A percentile compares a stretch with the other conserved stretches of the same genome.
These are phyloP conservation scores for Colius striatus DNA, from an alignment of 2,113 vertebrate genomes.

Conservation along the genomic window DNA sequence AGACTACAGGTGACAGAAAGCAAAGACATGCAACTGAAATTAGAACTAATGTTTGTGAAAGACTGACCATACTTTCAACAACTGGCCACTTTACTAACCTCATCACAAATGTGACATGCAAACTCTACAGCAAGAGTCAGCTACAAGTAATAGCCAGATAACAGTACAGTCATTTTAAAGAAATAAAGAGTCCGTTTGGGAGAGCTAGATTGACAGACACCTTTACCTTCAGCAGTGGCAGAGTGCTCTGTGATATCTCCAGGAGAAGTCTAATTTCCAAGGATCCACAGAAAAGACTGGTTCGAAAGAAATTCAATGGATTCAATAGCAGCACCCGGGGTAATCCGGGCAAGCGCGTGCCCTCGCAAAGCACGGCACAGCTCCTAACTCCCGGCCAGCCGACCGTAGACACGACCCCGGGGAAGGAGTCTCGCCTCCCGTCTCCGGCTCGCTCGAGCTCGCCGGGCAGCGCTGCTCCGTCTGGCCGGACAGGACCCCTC, in stretches of 20 bases:
- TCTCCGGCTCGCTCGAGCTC: background rate
- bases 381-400: background rate
- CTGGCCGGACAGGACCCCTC: background rate
- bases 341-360: background rate
- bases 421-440: too few species aligned
- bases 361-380: background rate
- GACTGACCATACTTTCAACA: rapidly evolving
- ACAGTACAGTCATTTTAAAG: background rate
- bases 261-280: background rate
- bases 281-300: background rate
- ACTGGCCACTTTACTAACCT: background rate
- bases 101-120: background rate
- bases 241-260: rapidly evolving
- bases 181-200: background rate
- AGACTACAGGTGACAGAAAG: background rate
- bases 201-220: background rate
- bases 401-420: background rate
- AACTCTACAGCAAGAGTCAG: rapidly evolving
- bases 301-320: background rate
- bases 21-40: background rate
- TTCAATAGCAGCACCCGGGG: background rate
- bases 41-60: background rate
- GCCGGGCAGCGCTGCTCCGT: background rate
- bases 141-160: background rate
- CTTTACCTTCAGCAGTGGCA: background rate